Conservation (phyloP, 2,113 vertebrate species). For the Bambusicola thoracicus region DNA sequence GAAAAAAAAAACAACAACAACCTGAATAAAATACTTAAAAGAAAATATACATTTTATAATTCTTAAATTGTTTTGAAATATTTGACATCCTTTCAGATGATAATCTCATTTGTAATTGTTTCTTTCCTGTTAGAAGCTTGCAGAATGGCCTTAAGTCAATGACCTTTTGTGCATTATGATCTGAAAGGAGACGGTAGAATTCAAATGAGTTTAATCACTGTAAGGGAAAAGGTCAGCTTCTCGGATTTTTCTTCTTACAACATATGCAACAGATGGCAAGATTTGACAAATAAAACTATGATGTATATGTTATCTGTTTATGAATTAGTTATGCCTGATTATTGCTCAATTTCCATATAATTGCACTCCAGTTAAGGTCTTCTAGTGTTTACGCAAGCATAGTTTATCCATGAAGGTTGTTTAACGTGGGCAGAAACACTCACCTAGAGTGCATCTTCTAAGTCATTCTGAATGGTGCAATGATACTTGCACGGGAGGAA, state of each 20-base stretch:
- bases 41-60: not conserved
- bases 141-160: slow-evolving; percentile 37
- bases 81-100: slow-evolving; percentile 44
- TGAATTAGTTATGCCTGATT: slow-evolving; percentile 21
- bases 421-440: not conserved
- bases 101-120: slow-evolving; percentile 48
- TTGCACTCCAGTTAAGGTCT: not conserved
- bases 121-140: slow-evolving; percentile 31
- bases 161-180: slow-evolving; percentile 23
- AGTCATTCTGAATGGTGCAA: not conserved
- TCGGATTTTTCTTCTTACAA: not conserved
- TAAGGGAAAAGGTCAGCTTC: not conserved
- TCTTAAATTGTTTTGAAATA: not conserved
- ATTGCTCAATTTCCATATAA: slow-evolving; percentile 38
- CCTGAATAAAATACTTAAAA: not conserved
- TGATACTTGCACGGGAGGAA: not conserved
- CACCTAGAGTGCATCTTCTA: accelerated
- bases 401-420: not conserved
- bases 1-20: not conserved
- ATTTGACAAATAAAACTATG: slow-evolving; percentile 21
- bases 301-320: slow-evolving; percentile 19
- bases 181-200: not conserved
- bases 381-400: not conserved
- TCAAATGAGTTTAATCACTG: not conserved
- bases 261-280: slow-evolving; percentile 41